Evolutionary conservation across 1,140 invertebrate genomes (phyloP).

Genomic region (Zaprionus vittiger): DNA sequence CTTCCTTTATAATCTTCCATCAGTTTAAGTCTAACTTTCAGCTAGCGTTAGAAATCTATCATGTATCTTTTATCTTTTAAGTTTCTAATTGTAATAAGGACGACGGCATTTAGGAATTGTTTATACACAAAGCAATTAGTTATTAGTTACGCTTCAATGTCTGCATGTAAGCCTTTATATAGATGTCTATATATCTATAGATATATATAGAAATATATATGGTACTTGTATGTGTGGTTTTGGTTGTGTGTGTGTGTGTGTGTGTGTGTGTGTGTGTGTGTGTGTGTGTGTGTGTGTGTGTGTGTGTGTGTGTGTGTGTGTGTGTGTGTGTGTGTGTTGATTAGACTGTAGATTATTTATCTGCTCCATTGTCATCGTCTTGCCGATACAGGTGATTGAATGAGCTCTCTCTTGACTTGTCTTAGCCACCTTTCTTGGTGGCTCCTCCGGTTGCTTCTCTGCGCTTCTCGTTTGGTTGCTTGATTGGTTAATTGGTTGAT

Average conservation of each 20-base stretch:
- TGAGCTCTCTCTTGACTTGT: constrained; percentile 15
- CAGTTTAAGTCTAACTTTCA: constrained; percentile 27
- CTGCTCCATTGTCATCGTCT: neutral
- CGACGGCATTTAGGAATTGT: constrained; percentile 82
- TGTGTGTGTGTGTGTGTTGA: constrained; percentile 13
- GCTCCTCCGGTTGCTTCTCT: neutral
- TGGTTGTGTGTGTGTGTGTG: constrained; percentile 15
- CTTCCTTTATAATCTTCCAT: constrained; percentile 7
- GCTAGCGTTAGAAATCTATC: constrained; percentile 31
- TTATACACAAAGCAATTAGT: constrained; percentile 73
- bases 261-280: constrained; percentile 13
- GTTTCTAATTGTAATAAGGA: constrained; percentile 72
- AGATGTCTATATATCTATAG: constrained; percentile 8
- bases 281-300: constrained; percentile 15
- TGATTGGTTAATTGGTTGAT: constrained; percentile 20
- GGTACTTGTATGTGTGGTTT: constrained; percentile 3
- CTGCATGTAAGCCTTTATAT: constrained; percentile 37
- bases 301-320: constrained; percentile 12
- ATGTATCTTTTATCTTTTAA: constrained; percentile 62
- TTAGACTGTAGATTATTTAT: constrained; percentile 6
- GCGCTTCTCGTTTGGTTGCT: constrained; percentile 29
- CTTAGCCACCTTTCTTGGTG: constrained; percentile 3
- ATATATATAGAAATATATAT: constrained; percentile 14
- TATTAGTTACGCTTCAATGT: constrained; percentile 57
- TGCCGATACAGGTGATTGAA: neutral